phyloP scores from a whole-genome alignment of 2,888 invertebrate species.

The Parapristionchus giblindavisi region DNA sequence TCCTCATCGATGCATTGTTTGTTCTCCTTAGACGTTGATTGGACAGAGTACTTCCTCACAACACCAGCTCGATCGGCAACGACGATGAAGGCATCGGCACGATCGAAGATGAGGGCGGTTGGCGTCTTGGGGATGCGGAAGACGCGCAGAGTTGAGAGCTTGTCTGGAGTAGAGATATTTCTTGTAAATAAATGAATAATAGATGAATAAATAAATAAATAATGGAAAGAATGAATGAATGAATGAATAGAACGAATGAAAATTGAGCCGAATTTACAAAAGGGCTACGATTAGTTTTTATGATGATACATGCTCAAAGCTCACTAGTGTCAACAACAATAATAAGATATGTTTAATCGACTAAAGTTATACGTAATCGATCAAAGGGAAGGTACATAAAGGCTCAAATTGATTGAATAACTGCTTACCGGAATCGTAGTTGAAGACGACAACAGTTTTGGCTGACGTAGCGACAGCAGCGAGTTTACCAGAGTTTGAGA shows the following conservation, averaged over 20 bases:
- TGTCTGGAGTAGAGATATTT: neutral
- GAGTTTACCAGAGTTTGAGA: conserved; percentile 14
- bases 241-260: no score
- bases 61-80: conserved; percentile 37
- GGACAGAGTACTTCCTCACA: conserved; percentile 34
- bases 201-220: neutral
- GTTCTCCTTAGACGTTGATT: conserved; percentile 21
- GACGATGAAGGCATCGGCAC: conserved; percentile 14
- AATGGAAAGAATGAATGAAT: neutral
- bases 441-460: conserved; percentile 36
- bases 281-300: no score
- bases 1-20: conserved; percentile 31
- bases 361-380: no score
- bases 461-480: conserved; percentile 35
- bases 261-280: no score
- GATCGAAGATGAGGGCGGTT: conserved; percentile 32
- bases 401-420: no score
- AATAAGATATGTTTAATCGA: no score
- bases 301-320: no score
- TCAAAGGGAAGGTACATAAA: no score
- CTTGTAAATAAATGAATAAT: neutral
- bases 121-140: conserved; percentile 38
- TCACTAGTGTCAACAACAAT: no score
- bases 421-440: neutral
- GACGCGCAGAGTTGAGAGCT: neutral